A percentile compares a stretch with the other conserved stretches of the same genome.
phyloP scores from a whole-genome alignment of 1,140 invertebrate species.

The Heliconius nattereri region DNA sequence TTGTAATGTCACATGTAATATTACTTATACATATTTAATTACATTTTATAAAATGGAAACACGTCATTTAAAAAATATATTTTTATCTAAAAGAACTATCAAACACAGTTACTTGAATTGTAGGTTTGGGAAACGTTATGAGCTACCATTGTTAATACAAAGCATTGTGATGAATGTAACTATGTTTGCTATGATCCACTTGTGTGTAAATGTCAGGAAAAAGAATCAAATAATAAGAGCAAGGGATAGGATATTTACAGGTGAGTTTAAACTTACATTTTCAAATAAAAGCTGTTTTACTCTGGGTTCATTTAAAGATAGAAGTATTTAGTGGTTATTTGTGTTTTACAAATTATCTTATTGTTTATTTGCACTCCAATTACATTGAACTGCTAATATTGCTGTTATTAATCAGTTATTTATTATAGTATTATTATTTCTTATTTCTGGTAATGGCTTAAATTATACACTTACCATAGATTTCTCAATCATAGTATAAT shows the following conservation, averaged over 20 bases:
- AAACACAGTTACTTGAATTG: conserved; percentile 36
- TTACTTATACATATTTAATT: too few species aligned
- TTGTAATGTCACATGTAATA: too few species aligned
- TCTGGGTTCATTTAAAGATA: neutral
- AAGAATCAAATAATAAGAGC: conserved; percentile 90
- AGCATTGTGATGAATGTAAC: conserved; percentile 98
- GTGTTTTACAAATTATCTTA: conserved; percentile 8
- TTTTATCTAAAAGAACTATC: neutral
- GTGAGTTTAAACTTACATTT: conserved; percentile 74
- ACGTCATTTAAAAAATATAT: neutral
- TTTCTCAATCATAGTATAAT: neutral
- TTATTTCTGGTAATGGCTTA: neutral
- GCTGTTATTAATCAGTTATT: neutral
- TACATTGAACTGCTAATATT: conserved; percentile 4
- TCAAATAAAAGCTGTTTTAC: neutral
- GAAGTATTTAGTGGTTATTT: conserved; percentile 1
- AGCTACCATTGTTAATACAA: conserved; percentile 96
- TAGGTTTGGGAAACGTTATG: conserved; percentile 99
- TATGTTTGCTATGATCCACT: conserved; percentile 97
- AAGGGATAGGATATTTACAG: conserved; percentile 91
- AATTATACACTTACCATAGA: neutral
- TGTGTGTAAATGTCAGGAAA: conserved; percentile 94
- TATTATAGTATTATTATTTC: neutral
- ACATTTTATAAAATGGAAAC: neutral
- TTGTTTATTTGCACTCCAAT: conserved; percentile 15